These are phyloP conservation scores for Meriones unguiculatus DNA, from an alignment of 2,113 vertebrate species.

Conservation along the genomic window DNA sequence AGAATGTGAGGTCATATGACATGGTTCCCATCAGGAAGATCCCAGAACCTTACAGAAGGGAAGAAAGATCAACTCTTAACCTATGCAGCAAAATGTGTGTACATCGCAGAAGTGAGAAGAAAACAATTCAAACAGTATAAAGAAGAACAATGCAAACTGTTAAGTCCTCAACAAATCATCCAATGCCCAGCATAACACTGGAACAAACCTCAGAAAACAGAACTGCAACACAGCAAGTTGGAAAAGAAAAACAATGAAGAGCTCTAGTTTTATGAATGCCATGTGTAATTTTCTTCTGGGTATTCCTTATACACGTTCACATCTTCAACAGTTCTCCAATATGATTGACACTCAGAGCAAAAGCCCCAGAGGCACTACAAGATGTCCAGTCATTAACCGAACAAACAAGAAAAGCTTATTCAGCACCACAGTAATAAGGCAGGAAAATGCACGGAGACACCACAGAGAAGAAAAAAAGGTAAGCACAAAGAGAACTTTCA, in stretches of 20 bases:
- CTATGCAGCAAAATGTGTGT: not conserved
- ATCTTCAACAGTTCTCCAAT: conserved; percentile 52
- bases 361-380: conserved; percentile 43
- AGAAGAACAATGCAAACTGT: not conserved
- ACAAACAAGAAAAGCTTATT: conserved; percentile 46
- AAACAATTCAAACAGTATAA: not conserved
- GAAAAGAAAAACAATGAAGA: not conserved
- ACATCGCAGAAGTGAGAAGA: not conserved
- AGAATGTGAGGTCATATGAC: not conserved
- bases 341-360: conserved; percentile 31
- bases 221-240: not conserved
- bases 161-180: not conserved
- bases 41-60: not conserved
- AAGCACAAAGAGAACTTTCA: conserved; percentile 32
- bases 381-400: not conserved
- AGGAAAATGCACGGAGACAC: conserved; percentile 20
- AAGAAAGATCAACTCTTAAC: not conserved
- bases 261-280: not conserved
- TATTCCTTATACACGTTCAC: not conserved
- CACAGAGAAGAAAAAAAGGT: not conserved
- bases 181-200: not conserved
- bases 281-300: not conserved
- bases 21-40: not conserved
- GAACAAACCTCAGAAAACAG: not conserved
- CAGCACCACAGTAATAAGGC: conserved; percentile 58